Evolutionary conservation across 2,113 vertebrate genomes (phyloP), one percentile per base, ranked within the genome.

Genomic region (Semnornis frantzii): DNA sequence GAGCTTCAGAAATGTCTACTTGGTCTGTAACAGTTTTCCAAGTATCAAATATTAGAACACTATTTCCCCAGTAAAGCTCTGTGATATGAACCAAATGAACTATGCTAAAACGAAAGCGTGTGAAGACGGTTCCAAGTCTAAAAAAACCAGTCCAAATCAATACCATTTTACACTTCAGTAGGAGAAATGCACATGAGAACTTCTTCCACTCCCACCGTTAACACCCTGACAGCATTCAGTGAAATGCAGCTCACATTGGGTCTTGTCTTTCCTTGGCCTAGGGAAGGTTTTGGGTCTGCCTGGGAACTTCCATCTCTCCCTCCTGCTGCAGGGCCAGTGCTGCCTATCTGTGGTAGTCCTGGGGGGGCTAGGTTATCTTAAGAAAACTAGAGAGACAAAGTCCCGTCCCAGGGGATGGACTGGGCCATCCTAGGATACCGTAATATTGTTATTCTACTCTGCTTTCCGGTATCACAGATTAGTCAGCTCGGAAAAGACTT

Each of bases 241-340:
- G 3, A 80, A 80, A 75, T 1, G 8, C 30, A 55, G 73, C 15
- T 81, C 48, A 59, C 48, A 4, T 7, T 2, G 25, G 23, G 39
- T 63, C 20, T 69, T 83, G 46, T 69, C 44, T 63, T 77, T n/a
- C 77, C 42, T 70, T 1, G 2, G 57, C 28, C n/a, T 66, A 3
- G 2, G 2, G 57, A 54, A 3, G 15, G 16, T 46, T 66, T 70
- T 0, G 2, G 77, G 37, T 23, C 15, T 19, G 27, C 12, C 21
- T 19, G 2, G 3, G 44, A 28, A 64, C 33, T 52, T 37, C 24
- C 78, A 85, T 5, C 0, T 0, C n/a, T 50, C 73, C 65, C 55
- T 71, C 16, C 31, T 27, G 25, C 25, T 58, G 24, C 30, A 55
- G 31, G 30, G 37, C 27, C 4, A 10, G 31, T 12, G 31, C 50